Evolutionary conservation across 2,888 invertebrate genomes (phyloP), one percentile per base, ranked within the genome.

Genomic region (Tridacna gigas): DNA sequence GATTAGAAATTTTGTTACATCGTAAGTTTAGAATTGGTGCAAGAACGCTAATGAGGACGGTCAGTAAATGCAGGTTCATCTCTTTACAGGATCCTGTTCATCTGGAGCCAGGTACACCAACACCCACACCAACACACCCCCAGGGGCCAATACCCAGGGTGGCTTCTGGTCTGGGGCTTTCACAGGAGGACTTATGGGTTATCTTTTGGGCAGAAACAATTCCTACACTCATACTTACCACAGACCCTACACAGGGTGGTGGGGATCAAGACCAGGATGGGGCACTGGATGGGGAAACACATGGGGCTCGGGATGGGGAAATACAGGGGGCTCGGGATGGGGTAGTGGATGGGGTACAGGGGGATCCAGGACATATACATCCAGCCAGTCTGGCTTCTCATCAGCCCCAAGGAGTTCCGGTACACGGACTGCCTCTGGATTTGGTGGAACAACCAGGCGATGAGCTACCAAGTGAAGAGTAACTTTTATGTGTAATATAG

Each of bases 141-240:
- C 82, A 15, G 88, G 86, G 20, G 48, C 79, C 15, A 60, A 37
- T 28, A 83, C 80, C 12, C 86, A 82, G 26, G 82, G 79, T 20
- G 93, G 93, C n/a, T 93, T 93, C 88, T 93, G 92, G 92, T 87
- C 91, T 2, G 93, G 93, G 12, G 91, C 91, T 22, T 88, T 89
- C n/a, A 90, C 93, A 5, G 93, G 93, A n/a, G 93, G 93, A 9
- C 75, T 93, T 18, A 83, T 93, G 69, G 92, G 92, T 20, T 93
- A 93, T 74, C 76, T 93, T 26, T 87, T 93, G 66, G 92, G 93
- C 0, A 88, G 86, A 65, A 80, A 86, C 56, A 86, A 81, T 69
- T 90, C 88, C 79, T 82, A 86, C 63, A 67, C 77, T 15, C 63
- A 74, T 25, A 60, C 77, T 2, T 74, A 83, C 65, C 82, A 81